Conservation (phyloP, 2,113 vertebrate genomes). For the Ptilonorhynchus violaceus region DNA sequence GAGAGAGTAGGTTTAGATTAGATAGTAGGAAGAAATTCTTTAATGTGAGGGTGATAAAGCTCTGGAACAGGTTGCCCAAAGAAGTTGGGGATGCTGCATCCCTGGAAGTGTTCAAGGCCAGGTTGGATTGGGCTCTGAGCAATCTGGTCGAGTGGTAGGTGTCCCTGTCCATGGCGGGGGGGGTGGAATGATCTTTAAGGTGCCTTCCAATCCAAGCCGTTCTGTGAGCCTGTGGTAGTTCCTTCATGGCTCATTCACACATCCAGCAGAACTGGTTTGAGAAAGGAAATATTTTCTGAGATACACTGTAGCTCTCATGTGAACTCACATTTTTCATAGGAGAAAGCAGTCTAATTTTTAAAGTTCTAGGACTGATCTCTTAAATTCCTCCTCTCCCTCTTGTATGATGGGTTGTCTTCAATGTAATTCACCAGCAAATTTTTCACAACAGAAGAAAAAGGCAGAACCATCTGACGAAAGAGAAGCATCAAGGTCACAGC, state of each 20-base stretch:
- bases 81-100: neutral
- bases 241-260: neutral
- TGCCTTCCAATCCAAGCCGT: neutral
- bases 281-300: neutral
- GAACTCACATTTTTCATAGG: neutral
- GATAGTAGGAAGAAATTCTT: neutral
- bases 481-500: neutral
- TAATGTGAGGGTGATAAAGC: neutral
- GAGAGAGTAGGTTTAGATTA: neutral
- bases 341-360: neutral
- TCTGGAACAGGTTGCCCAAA: neutral
- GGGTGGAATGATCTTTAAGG: neutral
- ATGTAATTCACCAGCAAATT: rapidly evolving
- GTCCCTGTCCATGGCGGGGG: neutral
- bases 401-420: neutral
- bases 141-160: neutral
- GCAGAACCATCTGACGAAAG: neutral
- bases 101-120: neutral
- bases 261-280: neutral
- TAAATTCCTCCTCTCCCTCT: neutral
- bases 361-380: neutral
- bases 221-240: neutral
- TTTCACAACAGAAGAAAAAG: neutral
- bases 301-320: neutral
- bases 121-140: neutral